phyloP scores from a whole-genome alignment of 2,888 invertebrate species.

The Drosophila paracracens region DNA sequence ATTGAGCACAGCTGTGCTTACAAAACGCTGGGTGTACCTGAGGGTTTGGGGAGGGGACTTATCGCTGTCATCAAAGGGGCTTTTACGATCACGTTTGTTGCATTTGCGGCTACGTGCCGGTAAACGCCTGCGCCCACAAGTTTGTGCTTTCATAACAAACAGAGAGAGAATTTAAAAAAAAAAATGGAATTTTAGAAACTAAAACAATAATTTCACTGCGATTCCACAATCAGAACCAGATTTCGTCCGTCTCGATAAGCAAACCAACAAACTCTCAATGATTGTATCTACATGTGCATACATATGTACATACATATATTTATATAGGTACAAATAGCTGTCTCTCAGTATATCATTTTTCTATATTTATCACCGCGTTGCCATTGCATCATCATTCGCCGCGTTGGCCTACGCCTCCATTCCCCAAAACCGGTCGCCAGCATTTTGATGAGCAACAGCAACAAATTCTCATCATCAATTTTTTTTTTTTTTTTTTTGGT shows the following conservation, averaged over 20 bases:
- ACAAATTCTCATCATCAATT: constrained; percentile 12
- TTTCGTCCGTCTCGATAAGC: constrained; percentile 41
- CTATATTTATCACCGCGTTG: constrained; percentile 71
- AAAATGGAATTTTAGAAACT: not conserved
- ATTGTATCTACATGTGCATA: constrained; percentile 17
- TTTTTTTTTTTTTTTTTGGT: not conserved
- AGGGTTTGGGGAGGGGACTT: too few species aligned
- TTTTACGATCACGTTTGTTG: not conserved
- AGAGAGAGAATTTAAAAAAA: fast-evolving
- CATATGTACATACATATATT: not conserved
- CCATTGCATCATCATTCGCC: constrained; percentile 67
- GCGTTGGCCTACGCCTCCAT: constrained; percentile 46
- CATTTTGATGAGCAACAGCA: not conserved
- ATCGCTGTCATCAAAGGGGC: not conserved
- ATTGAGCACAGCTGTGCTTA: constrained; percentile 44
- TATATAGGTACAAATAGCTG: constrained; percentile 1
- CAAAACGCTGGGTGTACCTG: not conserved
- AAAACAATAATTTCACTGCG: not conserved
- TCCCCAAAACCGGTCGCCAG: constrained; percentile 47
- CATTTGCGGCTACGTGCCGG: not conserved
- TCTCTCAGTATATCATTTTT: constrained; percentile 37
- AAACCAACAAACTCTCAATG: constrained; percentile 38
- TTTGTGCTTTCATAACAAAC: constrained; percentile 13
- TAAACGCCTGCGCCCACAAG: not conserved
- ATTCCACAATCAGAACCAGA: constrained; percentile 14